Base-by-base conservation (phyloP, 2,797 vertebrate genomes). In the Cetoscarus ocellatus region DNA sequence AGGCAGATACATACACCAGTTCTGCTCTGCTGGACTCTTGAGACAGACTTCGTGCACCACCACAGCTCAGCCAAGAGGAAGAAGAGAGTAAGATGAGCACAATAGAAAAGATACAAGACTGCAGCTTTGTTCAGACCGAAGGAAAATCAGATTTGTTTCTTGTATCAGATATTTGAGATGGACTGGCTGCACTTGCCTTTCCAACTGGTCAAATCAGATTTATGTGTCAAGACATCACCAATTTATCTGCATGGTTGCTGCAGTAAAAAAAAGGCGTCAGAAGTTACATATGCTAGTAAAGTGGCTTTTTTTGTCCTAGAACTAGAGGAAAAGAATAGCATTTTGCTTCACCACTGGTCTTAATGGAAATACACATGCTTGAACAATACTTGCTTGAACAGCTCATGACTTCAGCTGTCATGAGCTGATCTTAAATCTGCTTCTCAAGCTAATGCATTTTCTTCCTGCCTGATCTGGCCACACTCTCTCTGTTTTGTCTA, bases 1-100 rank as follows among this genome's bases (percentile, higher is more conserved):
- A 77, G 58, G 75, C 48, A 51, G 51, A 69, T 39, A 57, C 67
- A 39, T 56, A 66, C 78, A 71, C 42, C 61, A 56, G 62, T 39
- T 62, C 70, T 75, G 70, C 76, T 79, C 49, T 15, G 35, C 64
- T 54, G 73, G 65, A 67, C 61, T 44, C 51, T 36, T 43, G 70
- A 83, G 53, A 70, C 12, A 11, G 67, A 48, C 53, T 19, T 1
- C 39, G 15, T 19, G 42, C 53, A 10, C 38, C n/a, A 39, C 34
- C 50, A 55, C 44, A 52, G 11, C 60, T 55, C 44, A 61, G 62
- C 43, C 19, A 51, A 59, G 60, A 42, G 53, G 13, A 67, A 17
- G 42, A 45, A 56, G 56, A 65, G 1, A 10, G 5, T 5, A 19
- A 54, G 34, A 54, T 10, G 8, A 38, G 52, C 8, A 19, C 9